These are phyloP conservation scores for Mungos mungo DNA, from an alignment of 2,113 vertebrate genomes.

Conservation along the genomic window DNA sequence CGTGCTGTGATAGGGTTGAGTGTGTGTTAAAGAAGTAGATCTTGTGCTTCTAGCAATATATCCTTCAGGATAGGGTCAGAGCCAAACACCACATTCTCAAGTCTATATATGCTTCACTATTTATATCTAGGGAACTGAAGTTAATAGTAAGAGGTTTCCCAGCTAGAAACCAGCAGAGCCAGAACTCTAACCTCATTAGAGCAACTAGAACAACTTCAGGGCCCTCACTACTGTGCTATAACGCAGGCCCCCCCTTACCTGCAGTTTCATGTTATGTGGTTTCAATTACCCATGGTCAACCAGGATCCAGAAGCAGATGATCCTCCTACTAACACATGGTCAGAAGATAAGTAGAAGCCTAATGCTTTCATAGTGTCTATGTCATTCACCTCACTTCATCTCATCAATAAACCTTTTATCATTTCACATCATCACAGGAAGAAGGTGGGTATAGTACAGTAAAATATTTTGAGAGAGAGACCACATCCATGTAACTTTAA, in stretches of 20 bases:
- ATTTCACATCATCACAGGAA: neutral
- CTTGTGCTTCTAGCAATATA: neutral
- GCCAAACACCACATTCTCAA: neutral
- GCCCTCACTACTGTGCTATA: neutral
- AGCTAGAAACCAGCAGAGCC: neutral
- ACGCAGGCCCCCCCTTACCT: no score
- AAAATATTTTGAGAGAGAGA: neutral
- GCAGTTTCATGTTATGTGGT: neutral
- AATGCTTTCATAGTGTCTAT: neutral
- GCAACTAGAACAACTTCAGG: neutral
- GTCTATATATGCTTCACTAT: neutral
- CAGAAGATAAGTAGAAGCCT: neutral
- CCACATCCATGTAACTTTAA: neutral
- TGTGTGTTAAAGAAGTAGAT: neutral
- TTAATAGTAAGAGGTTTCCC: neutral
- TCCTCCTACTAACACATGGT: neutral
- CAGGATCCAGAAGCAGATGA: neutral
- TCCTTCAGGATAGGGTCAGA: neutral
- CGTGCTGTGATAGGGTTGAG: neutral
- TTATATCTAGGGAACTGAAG: neutral
- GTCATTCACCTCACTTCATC: neutral
- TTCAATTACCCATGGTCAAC: neutral
- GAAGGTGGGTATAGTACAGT: neutral
- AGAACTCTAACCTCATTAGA: conserved; percentile 7
- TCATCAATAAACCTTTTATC: neutral